These are phyloP conservation scores for Calidris pugnax DNA, from an alignment of 2,113 vertebrate species.

Conservation along the genomic window DNA sequence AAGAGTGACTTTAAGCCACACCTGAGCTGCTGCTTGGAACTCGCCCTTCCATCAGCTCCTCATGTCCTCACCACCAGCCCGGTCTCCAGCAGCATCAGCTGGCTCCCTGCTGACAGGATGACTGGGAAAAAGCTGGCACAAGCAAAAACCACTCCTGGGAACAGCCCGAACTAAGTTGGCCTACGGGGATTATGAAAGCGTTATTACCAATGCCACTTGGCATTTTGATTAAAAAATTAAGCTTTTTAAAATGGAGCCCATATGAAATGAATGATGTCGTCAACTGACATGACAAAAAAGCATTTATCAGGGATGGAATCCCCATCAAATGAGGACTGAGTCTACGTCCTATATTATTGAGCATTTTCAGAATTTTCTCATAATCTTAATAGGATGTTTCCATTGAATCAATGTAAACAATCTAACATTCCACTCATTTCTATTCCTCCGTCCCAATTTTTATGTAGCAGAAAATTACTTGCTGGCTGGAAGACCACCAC, in stretches of 20 bases:
- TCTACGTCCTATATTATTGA: neutral
- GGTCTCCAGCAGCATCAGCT: neutral
- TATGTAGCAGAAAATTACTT: neutral
- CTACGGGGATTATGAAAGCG: neutral
- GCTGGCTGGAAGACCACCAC: neutral
- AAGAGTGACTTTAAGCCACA: neutral
- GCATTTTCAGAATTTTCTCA: neutral
- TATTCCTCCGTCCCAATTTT: neutral
- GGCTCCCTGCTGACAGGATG: neutral
- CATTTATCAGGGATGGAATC: neutral
- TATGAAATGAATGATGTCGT: neutral
- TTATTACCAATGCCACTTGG: neutral
- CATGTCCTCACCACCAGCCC: neutral
- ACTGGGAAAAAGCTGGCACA: neutral
- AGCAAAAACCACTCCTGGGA: neutral
- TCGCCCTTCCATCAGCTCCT: rapidly evolving
- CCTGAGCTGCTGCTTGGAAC: neutral
- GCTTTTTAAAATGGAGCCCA: neutral
- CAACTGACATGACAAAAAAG: neutral
- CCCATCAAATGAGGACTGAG: neutral
- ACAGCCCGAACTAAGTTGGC: neutral
- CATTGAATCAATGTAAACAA: neutral
- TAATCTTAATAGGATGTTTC: neutral
- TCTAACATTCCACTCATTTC: neutral
- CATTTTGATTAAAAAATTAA: neutral